Base-by-base conservation (phyloP, 2,888 invertebrate species). In the Athrips mouffetella region DNA sequence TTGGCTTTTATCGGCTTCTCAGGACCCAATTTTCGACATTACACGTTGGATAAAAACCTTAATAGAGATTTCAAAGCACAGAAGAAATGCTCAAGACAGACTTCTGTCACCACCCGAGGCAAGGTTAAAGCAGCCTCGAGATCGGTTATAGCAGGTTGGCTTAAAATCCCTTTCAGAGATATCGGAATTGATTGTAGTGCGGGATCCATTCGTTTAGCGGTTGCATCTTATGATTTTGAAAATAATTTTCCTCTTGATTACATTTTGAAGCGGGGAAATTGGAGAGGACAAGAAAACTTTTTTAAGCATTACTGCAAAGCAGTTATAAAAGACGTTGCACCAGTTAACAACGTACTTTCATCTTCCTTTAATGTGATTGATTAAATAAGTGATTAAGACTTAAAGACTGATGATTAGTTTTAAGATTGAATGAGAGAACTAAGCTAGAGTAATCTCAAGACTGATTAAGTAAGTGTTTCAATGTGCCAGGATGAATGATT, bases 41-140 rank as follows among this genome's bases (percentile, higher is more conserved):
- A n/a, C n/a, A n/a, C n/a, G n/a, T n/a, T n/a, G n/a, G n/a, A n/a
- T n/a, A n/a, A n/a, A n/a, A n/a, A n/a, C n/a, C n/a, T n/a, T n/a
- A n/a, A n/a, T n/a, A n/a, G n/a, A n/a, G n/a, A n/a, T n/a, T n/a
- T n/a, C n/a, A n/a, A n/a, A n/a, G n/a, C 5, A 45, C 2, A 37
- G 49, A 23, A 37, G 49, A 16, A 29, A 30, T 5, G 49, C 49
- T 4, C 15, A 31, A 15, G n/a, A 27, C 1, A 23, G 11, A 8
- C 18, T 49, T n/a, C 2, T 2, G 20, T 49, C n/a, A 45, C 45
- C n/a, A 45, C 49, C 6, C 3, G 48, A n/a, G 47, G 47, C 1
- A 11, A 31, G 13, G 48, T 48, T 3, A 41, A 48, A 16, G 31
- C 41, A 2, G 48, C 48, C 6, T 41, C 48, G n/a, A 40, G 41